These are phyloP conservation scores for Dicerorhinus sumatrensis DNA, from an alignment of 2,113 vertebrate species.

Conservation along the genomic window DNA sequence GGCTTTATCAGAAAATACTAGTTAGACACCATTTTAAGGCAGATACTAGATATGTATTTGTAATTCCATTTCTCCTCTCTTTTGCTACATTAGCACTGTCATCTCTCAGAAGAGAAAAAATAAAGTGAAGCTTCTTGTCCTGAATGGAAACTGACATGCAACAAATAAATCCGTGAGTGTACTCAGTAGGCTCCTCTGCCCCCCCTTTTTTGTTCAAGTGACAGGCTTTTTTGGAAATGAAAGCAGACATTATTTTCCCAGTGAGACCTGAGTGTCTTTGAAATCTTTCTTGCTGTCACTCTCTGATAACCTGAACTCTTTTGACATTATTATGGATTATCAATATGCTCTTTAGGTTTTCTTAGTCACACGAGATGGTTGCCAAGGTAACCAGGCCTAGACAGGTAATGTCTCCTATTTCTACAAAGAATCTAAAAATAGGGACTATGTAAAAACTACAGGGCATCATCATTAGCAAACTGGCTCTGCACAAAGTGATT, in stretches of 20 bases:
- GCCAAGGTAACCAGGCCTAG: conserved; percentile 90
- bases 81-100: conserved; percentile 63
- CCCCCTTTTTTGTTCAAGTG: conserved; percentile 71
- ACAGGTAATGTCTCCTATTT: conserved; percentile 87
- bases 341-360: conserved; percentile 93
- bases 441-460: conserved; percentile 62
- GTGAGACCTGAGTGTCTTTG: conserved; percentile 85
- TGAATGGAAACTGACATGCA: conserved; percentile 76
- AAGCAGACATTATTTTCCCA: conserved; percentile 86
- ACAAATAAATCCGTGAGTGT: conserved; percentile 72
- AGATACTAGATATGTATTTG: not conserved
- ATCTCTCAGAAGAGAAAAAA: conserved; percentile 68
- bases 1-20: not conserved
- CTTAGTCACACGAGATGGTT: conserved; percentile 90
- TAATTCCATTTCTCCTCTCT: conserved; percentile 24
- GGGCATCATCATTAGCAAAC: conserved; percentile 77
- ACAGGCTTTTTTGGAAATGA: conserved; percentile 84
- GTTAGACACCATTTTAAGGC: not conserved
- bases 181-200: conserved; percentile 27
- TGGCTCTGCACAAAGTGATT: conserved; percentile 71
- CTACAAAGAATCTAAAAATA: conserved; percentile 87
- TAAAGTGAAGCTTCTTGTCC: conserved; percentile 64
- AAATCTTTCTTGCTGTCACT: conserved; percentile 89
- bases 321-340: conserved; percentile 94
- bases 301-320: conserved; percentile 90